A percentile compares a stretch with the other conserved stretches of the same genome.
Conservation (phyloP, 2,888 invertebrate genomes). For the Cerceris rybyensis region DNA sequence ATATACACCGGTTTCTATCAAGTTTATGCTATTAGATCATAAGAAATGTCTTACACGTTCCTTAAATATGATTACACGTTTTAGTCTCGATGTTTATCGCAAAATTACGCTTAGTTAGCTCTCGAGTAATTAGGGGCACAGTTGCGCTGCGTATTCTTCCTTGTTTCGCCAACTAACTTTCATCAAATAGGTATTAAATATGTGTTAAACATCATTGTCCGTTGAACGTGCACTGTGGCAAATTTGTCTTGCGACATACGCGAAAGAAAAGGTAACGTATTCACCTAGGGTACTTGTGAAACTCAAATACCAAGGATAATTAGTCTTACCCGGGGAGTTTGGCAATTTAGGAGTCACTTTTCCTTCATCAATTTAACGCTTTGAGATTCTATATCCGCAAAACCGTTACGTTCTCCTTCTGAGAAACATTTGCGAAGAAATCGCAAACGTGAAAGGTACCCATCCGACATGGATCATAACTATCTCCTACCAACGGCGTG, state of each 20-base stretch:
- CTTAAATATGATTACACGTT: no score
- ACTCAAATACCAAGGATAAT: neutral
- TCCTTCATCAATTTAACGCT: neutral
- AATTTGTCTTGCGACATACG: constrained; percentile 7
- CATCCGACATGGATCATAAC: neutral
- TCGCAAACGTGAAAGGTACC: neutral
- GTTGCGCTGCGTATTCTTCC: no score
- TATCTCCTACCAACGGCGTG: neutral
- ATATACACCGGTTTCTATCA: no score
- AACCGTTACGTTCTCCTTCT: neutral
- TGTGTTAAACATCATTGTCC: no score
- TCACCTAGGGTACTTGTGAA: neutral
- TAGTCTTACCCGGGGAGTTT: neutral
- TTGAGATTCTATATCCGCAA: neutral
- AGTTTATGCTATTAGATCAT: no score
- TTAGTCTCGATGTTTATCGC: no score
- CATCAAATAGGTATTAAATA: no score
- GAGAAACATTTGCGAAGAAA: no score
- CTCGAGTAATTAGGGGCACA: no score
- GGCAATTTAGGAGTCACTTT: neutral
- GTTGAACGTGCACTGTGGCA: neutral
- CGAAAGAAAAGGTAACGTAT: neutral
- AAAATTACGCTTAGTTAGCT: no score
- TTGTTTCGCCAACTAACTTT: no score
- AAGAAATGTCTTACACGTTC: no score